Conservation (phyloP, 2,797 vertebrate species). For the Tenualosa ilisha region DNA sequence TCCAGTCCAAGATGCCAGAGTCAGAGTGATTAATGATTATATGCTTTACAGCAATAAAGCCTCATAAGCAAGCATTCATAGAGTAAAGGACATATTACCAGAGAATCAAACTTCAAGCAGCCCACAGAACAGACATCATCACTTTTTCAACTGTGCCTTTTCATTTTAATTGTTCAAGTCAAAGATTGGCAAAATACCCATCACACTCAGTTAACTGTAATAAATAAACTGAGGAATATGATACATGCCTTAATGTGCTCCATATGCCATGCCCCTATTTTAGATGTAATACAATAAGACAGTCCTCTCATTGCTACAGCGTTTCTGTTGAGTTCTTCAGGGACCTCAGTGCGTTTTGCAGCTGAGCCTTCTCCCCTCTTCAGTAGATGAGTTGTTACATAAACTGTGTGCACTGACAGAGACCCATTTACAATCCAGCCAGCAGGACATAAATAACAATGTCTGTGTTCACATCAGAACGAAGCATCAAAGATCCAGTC, state of each 20-base stretch:
- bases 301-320: not conserved
- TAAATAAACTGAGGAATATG: not conserved
- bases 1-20: not conserved
- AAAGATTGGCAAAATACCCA: constrained; percentile 6
- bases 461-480: constrained; percentile 4
- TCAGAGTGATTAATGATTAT: constrained; percentile 25
- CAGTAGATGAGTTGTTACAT: constrained; percentile 7
- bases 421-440: constrained; percentile 5
- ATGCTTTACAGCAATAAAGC: not conserved
- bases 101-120: not conserved
- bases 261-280: not conserved
- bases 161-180: not conserved
- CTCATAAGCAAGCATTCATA: not conserved
- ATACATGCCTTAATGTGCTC: not conserved
- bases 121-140: not conserved
- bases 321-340: not conserved
- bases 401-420: constrained; percentile 16
- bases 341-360: not conserved
- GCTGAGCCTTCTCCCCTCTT: not conserved
- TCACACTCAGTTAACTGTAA: not conserved
- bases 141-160: not conserved
- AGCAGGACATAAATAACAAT: constrained; percentile 26
- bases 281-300: not conserved
- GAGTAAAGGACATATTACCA: constrained; percentile 7
- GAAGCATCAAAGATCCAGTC: constrained; percentile 17